These are phyloP conservation scores for Ascaphus truei DNA, from an alignment of 2,113 vertebrate species.

Conservation along the genomic window DNA sequence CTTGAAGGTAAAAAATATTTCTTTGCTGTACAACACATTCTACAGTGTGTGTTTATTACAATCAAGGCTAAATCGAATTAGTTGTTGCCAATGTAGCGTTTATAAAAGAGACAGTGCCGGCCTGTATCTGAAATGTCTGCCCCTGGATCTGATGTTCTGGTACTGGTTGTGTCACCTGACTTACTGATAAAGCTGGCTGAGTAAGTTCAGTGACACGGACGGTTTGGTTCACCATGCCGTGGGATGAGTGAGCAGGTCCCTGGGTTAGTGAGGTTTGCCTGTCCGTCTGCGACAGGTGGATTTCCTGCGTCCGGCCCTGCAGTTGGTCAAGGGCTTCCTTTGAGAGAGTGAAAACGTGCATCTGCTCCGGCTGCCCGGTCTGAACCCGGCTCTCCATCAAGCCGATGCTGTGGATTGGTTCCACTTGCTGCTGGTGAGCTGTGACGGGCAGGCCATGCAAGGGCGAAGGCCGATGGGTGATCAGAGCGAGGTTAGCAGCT, in stretches of 20 bases:
- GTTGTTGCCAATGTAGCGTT: conserved; percentile 54
- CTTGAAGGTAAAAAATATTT: too few relatives aligned
- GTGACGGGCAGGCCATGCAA: conserved; percentile 77
- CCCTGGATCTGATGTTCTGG: conserved; percentile 60
- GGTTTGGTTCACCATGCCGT: conserved; percentile 46
- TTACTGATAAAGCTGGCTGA: conserved; percentile 59
- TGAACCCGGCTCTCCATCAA: conserved; percentile 70
- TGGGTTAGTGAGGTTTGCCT: conserved; percentile 61
- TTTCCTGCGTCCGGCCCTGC: conserved; percentile 57
- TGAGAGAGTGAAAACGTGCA: conserved; percentile 88
- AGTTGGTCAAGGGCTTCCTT: conserved; percentile 87
- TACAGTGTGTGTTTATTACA: too few relatives aligned
- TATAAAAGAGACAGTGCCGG: conserved; percentile 58
- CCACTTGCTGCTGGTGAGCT: conserved; percentile 59
- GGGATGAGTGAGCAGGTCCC: conserved; percentile 53
- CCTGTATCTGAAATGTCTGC: conserved; percentile 73
- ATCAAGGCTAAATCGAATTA: too few relatives aligned
- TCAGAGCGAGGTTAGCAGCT: conserved; percentile 69
- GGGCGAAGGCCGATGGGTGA: conserved; percentile 70
- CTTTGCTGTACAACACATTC: not conserved
- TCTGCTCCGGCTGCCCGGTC: conserved; percentile 69
- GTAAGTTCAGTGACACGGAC: conserved; percentile 55
- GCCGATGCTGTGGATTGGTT: conserved; percentile 73
- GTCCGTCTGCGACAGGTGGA: conserved; percentile 44
- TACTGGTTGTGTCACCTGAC: conserved; percentile 50